These are phyloP conservation scores for Alfaro cultratus DNA, from an alignment of 2,797 vertebrate species.

Conservation along the genomic window DNA sequence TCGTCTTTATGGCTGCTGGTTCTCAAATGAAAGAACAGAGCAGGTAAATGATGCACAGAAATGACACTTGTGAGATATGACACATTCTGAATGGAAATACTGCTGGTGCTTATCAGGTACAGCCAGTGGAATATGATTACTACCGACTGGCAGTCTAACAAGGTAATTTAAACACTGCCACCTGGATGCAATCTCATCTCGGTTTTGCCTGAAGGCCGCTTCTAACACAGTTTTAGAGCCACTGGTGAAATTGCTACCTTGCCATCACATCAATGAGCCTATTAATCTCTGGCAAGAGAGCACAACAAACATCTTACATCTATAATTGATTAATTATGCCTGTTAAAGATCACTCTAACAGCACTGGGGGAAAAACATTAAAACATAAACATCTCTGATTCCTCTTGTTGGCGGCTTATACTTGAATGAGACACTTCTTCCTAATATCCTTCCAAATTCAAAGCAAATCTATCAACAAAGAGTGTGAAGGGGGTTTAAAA, in stretches of 20 bases:
- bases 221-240: constrained; percentile 18
- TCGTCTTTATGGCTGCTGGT: constrained; percentile 32
- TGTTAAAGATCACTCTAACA: constrained; percentile 36
- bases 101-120: constrained; percentile 49
- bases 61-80: constrained; percentile 52
- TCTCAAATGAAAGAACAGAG: constrained; percentile 35
- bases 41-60: constrained; percentile 55
- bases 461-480: constrained; percentile 10
- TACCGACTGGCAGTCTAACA: constrained; percentile 29
- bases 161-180: constrained; percentile 33
- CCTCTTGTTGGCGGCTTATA: not conserved
- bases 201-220: constrained; percentile 11
- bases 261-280: constrained; percentile 47
- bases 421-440: constrained; percentile 7
- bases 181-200: constrained; percentile 7
- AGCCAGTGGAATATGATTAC: constrained; percentile 52
- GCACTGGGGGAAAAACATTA: constrained; percentile 23
- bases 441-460: not conserved
- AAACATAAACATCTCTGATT: constrained; percentile 23
- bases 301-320: constrained; percentile 53
- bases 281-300: constrained; percentile 60
- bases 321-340: constrained; percentile 65
- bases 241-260: constrained; percentile 26
- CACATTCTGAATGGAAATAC: constrained; percentile 32
- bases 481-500: constrained; percentile 14